Evolutionary conservation across 1,140 invertebrate genomes (phyloP), one percentile per base, ranked within the genome.

Genomic region (Ruditapes philippinarum): DNA sequence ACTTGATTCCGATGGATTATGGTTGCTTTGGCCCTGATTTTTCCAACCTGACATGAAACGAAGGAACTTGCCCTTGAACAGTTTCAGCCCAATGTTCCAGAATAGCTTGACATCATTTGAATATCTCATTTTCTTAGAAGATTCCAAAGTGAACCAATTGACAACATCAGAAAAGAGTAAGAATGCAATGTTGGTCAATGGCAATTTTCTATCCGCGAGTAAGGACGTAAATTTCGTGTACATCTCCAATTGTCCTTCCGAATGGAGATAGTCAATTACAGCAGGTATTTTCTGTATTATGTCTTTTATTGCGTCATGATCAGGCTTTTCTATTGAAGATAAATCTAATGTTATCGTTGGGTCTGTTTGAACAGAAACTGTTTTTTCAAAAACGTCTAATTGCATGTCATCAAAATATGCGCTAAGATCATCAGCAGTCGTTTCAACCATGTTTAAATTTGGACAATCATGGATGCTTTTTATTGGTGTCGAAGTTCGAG

Each of bases 11-110:
- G 5, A 28, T 4, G 79, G 79, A 19, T 81, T 81, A 19, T 4
- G 62, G 0, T 14, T 33, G 38, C 79, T 33, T 28, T 81, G 79
- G 2, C 79, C 79, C 36, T 57, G 51, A 62, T 81, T 81, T 33
- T 81, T 81, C 79, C 51, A 62, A 4, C 79, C 79, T 0, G 54
- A 62, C 54, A 62, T 81, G 33, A 7, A 31, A 5, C 49, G 14
- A 22, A 33, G 25, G 62, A 81, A 60, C 31, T 81, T 57, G 2
- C 79, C 79, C 51, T 79, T 79, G 7, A 79, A 79, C 17, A 79
- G 28, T 19, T 51, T n/a, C 1, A 79, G n/a, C 17, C 74, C 74
- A 51, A 79, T n/a, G 1, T 45, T 14, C 74, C 74, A 79, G 51
- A 79, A 79, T 79, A 17, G 40, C 42, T 79, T 79, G 7, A 51